A percentile compares a stretch with the other conserved stretches of the same genome.
These are phyloP conservation scores for Maniola hyperantus DNA, from an alignment of 2,888 invertebrate species.

Conservation along the genomic window DNA sequence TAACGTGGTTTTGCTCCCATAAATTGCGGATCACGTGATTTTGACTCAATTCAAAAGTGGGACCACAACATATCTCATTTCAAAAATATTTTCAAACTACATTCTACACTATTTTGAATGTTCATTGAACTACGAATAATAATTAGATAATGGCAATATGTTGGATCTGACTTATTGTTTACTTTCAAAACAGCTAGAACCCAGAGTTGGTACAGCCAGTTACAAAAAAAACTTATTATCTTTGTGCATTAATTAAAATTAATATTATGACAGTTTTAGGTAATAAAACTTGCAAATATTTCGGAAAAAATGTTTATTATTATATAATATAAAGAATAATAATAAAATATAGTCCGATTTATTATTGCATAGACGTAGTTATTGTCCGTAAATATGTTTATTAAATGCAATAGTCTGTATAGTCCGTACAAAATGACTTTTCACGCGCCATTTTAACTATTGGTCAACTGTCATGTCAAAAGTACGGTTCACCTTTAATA, in stretches of 20 bases:
- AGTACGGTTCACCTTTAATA: too few species aligned
- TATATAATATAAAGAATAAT: constrained; percentile 12
- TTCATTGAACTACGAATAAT: constrained; percentile 22
- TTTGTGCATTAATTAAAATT: constrained; percentile 1
- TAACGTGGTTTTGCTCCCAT: constrained; percentile 30
- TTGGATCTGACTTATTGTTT: background rate
- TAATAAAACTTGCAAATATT: constrained; percentile 32
- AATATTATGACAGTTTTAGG: background rate
- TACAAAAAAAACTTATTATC: background rate
- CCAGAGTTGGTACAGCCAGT: too few species aligned
- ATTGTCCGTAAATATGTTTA: background rate
- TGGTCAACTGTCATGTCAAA: too few species aligned
- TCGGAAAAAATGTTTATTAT: constrained; percentile 26
- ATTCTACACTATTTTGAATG: constrained; percentile 12
- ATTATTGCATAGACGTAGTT: background rate
- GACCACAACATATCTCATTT: constrained; percentile 45
- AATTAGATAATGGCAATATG: constrained; percentile 34
- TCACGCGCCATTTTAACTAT: too few species aligned
- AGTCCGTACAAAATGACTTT: too few species aligned
- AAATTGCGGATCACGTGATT: constrained; percentile 50
- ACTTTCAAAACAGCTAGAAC: background rate
- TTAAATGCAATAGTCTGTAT: too few species aligned
- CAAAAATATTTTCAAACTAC: constrained; percentile 13
- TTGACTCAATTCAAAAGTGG: constrained; percentile 56
- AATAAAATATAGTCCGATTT: background rate